Conservation (phyloP, 2,797 vertebrate species). For the Pristis pectinata region DNA sequence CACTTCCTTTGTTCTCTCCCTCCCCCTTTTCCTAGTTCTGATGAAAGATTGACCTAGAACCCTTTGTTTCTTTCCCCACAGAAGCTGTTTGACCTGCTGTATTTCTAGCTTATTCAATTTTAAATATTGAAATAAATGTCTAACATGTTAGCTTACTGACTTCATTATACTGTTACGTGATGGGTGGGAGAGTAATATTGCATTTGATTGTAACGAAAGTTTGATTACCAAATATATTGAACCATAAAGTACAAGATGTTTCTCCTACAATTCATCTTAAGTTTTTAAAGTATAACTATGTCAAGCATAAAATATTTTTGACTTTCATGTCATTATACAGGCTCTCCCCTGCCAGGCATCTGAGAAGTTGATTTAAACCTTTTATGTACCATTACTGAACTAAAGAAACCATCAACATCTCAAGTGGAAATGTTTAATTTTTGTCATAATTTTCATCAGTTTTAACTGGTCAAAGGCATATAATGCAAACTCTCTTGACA, state of each 20-base stretch:
- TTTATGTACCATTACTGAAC: background rate
- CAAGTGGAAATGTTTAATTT: background rate
- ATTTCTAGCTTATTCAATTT: no score
- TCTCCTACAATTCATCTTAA: no score
- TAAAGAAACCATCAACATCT: background rate
- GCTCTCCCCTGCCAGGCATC: background rate
- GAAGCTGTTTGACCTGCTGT: no score
- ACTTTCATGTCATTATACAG: no score
- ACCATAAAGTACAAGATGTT: background rate
- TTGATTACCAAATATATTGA: background rate
- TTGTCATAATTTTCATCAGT: background rate
- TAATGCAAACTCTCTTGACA: background rate
- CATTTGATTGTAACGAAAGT: background rate
- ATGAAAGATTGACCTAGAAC: no score
- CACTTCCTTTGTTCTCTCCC: no score
- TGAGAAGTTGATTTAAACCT: background rate
- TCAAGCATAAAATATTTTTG: no score
- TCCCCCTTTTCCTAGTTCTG: no score
- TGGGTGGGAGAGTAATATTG: background rate
- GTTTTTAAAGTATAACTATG: background rate
- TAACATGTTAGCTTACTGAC: background rate
- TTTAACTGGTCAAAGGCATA: background rate
- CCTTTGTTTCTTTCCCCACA: no score
- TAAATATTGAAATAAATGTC: background rate
- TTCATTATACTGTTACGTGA: background rate